Evolutionary conservation across 2,113 vertebrate genomes (phyloP).

Genomic region (Pheucticus melanocephalus): DNA sequence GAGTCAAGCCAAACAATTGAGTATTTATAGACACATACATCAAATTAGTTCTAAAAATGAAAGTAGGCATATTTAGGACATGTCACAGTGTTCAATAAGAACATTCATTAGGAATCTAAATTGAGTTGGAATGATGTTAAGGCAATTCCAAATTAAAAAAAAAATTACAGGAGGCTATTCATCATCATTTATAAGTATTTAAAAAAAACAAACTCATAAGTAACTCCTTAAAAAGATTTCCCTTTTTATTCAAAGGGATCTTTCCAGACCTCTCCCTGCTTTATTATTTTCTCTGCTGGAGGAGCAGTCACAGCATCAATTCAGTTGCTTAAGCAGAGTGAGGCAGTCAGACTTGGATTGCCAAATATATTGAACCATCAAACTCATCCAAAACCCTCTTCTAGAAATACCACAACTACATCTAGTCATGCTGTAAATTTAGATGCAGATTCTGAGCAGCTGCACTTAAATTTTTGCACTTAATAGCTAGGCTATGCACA

Average conservation of each 20-base stretch:
- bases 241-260: neutral
- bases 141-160: neutral
- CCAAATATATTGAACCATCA: neutral
- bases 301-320: neutral
- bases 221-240: neutral
- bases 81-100: neutral
- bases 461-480: neutral
- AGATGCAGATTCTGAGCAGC: neutral
- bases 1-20: neutral
- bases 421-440: neutral
- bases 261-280: neutral
- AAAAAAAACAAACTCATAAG: neutral
- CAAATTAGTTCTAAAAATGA: constrained; percentile 34
- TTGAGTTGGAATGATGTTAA: neutral
- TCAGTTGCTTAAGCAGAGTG: neutral
- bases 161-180: neutral
- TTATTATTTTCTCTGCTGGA: neutral
- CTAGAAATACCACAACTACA: neutral
- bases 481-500: neutral
- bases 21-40: constrained; percentile 5
- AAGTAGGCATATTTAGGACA: constrained; percentile 32
- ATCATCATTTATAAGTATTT: neutral
- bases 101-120: constrained; percentile 20
- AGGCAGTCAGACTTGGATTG: neutral
- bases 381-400: neutral